Evolutionary conservation across 2,113 vertebrate genomes (phyloP).

Genomic region (Aphyosemion australe): DNA sequence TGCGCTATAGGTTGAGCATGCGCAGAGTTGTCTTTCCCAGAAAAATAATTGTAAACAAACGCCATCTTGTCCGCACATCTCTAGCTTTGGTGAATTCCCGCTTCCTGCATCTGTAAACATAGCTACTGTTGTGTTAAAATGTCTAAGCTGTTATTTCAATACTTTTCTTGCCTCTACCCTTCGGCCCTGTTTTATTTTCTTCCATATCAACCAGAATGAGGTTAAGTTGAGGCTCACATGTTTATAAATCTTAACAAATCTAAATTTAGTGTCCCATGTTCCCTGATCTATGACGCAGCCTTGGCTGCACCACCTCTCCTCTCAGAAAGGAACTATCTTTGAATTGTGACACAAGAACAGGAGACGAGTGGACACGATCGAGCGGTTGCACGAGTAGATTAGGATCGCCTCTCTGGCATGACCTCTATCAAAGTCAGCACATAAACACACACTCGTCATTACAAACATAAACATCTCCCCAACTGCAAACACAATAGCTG

Average conservation of each 20-base stretch:
- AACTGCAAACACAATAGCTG: constrained; percentile 27
- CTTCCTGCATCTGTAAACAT: no score
- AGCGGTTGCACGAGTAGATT: constrained; percentile 43
- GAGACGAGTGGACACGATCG: constrained; percentile 28
- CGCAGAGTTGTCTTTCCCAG: no score
- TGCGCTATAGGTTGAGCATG: no score
- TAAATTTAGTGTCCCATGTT: constrained; percentile 30
- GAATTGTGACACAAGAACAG: constrained; percentile 46
- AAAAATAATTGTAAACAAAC: no score
- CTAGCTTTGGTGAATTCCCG: no score
- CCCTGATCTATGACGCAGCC: constrained; percentile 29
- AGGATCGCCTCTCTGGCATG: constrained; percentile 49
- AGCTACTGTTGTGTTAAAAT: constrained; percentile 36
- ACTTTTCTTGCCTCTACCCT: constrained; percentile 10
- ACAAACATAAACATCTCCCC: constrained; percentile 21
- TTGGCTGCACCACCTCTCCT: constrained; percentile 24
- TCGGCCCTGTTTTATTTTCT: constrained; percentile 22
- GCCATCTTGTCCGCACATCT: no score
- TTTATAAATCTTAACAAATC: constrained; percentile 35
- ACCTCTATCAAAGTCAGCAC: constrained; percentile 58
- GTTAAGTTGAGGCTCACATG: constrained; percentile 35
- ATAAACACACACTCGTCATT: background rate
- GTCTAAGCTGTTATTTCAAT: constrained; percentile 20
- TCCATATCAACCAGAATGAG: constrained; percentile 35
- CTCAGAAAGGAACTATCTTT: constrained; percentile 45